Base-by-base conservation (phyloP, 2,888 invertebrate genomes). In the Fragum fragum region DNA sequence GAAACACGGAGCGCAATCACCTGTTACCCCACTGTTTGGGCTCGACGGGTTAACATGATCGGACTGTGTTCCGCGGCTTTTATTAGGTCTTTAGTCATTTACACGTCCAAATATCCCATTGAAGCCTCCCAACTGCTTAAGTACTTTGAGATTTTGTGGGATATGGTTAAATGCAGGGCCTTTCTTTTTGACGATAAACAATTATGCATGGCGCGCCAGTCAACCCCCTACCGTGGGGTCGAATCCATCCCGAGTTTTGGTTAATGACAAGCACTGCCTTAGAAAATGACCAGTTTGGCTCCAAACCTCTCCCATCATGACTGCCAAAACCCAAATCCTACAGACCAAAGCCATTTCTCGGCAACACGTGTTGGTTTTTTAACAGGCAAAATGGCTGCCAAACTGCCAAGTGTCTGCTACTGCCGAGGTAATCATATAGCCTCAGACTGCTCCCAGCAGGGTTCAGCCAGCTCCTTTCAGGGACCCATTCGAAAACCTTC, bases 51-150 rank as follows among this genome's bases (percentile, higher is more conserved):
- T 23, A 52, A 55, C 55, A 63, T 16, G 23, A 78, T 73, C 14
- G 69, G 55, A 1, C 36, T 23, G n/a, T 78, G 73, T 59, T 69
- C 73, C 5, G 36, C 79, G 1, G 79, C 79, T 1, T 79, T 70
- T 68, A 1, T 82, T 11, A 63, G 82, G 18, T 75, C 69, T 63
- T 36, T 59, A 1, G 78, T 73, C 0, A 32, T 82, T 14, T 79
- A 78, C 53, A 28, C 70, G 9, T 39, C 18, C 23, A 69, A 66
- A 1, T 78, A 42, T 53, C 78, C 82, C 7, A 2, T 52, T 1
- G 81, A 81, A 55, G 75, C 76, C 6, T 63, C 75, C 0, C 68
- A 76, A 23, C 69, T 79, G 1, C 69, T 83, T 55, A 83, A 83
- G 52, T 79, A 83, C 61, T 61, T 28, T 16, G 79, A 79, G 47